Evolutionary conservation across 2,113 vertebrate genomes (phyloP), one percentile per base, ranked within the genome.

Genomic region (Carlito syrichta): DNA sequence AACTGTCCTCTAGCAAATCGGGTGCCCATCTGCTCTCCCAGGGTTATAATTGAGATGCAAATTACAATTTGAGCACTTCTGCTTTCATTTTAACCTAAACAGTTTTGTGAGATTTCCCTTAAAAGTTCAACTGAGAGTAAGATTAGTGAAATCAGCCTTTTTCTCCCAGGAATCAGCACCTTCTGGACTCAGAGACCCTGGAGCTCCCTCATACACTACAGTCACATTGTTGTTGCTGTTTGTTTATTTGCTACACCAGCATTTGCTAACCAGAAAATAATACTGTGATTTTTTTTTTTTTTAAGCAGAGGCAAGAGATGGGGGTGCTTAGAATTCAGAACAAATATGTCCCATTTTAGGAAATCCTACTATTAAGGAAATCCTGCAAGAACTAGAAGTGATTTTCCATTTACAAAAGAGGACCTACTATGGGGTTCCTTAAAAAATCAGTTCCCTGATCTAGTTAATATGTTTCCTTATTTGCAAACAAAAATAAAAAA

Each of bases 41-140:
- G 56, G 60, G 14, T 89, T 95, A 2, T 50, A 87, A 96, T 0
- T 95, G 84, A 68, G 84, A 85, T 81, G 69, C 79, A 96, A 97
- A 95, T 16, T 9, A 96, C 14, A 66, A 69, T 86, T 84, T 38
- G 60, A 81, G 1, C 35, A 86, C 92, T 97, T 95, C 16, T 82
- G 54, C 50, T 40, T 89, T 92, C 82, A 81, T 96, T 97, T 97
- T 77, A 95, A 96, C 76, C 56, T 95, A 91, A 96, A 90, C 8
- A 11, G 50, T 97, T 96, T 82, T 40, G 66, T 56, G 83, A 92
- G 54, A 86, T 79, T 87, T 79, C 87, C 71, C 22, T 81, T 96
- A 63, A 95, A 98, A 97, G 68, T 8, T 74, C 87, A 35, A 25
- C 22, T 40, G 25, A 97, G 52, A 86, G 56, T 22, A 20, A 94